These are phyloP conservation scores for Macaria notata DNA, from an alignment of 2,888 invertebrate genomes.

Conservation along the genomic window DNA sequence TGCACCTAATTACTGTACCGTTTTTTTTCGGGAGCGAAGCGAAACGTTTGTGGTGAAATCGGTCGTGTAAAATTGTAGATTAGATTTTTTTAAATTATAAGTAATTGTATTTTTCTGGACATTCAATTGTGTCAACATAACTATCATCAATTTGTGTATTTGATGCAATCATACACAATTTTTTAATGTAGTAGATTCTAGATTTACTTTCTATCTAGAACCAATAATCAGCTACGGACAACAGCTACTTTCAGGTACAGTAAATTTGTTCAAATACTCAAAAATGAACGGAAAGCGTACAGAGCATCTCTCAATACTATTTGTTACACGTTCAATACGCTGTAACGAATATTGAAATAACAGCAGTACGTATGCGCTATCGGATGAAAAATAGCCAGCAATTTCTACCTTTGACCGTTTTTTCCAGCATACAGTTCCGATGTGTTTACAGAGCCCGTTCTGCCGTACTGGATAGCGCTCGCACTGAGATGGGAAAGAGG, in stretches of 20 bases:
- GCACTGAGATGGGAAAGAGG: constrained; percentile 6
- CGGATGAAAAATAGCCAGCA: constrained; percentile 16
- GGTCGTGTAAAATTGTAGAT: constrained; percentile 3
- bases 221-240: no score
- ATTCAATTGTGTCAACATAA: no score
- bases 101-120: no score
- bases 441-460: constrained; percentile 14
- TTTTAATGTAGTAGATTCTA: no score
- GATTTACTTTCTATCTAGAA: no score
- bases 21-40: constrained; percentile 15
- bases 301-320: no score
- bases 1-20: constrained; percentile 37
- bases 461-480: background rate
- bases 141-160: no score
- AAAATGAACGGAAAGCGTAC: no score
- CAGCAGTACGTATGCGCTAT: constrained; percentile 7
- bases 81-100: background rate
- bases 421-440: constrained; percentile 14
- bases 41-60: constrained; percentile 22
- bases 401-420: constrained; percentile 17
- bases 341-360: constrained; percentile 12
- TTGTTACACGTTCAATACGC: no score
- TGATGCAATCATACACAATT: no score
- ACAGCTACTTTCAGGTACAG: no score
- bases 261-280: no score